Percentiles rank a stretch among this genome's conserved stretches.
These are phyloP conservation scores for Gnatocerus cornutus DNA, from an alignment of 2,888 invertebrate genomes.

Conservation along the genomic window DNA sequence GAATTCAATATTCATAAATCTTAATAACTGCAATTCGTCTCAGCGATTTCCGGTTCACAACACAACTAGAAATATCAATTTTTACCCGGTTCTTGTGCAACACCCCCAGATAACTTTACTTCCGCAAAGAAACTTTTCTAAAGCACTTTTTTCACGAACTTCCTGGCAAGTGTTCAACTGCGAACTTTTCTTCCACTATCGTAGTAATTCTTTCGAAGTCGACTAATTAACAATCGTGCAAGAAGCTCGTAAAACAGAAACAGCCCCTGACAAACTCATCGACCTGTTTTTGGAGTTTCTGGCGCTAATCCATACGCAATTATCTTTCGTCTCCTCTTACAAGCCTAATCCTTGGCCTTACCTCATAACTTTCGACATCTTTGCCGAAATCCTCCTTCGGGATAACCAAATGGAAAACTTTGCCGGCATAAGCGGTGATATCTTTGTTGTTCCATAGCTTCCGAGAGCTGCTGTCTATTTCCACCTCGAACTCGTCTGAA, in stretches of 20 bases:
- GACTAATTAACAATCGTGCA: constrained; percentile 27
- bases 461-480: constrained; percentile 52
- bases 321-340: constrained; percentile 10
- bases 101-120: constrained; percentile 11
- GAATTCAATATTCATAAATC: neutral
- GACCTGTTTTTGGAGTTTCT: constrained; percentile 19
- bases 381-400: constrained; percentile 80
- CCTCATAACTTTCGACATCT: constrained; percentile 81
- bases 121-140: constrained; percentile 16
- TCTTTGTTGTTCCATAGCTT: constrained; percentile 73
- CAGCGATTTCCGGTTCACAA: neutral
- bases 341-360: constrained; percentile 65
- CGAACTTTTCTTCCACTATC: constrained; percentile 14
- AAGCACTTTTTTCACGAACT: constrained; percentile 21
- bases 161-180: constrained; percentile 25
- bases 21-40: neutral
- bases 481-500: constrained; percentile 65
- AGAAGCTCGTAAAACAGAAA: constrained; percentile 29
- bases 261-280: constrained; percentile 21
- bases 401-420: constrained; percentile 82
- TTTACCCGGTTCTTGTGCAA: neutral
- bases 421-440: constrained; percentile 80
- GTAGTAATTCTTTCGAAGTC: constrained; percentile 27
- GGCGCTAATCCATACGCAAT: neutral
- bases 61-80: neutral